These are phyloP conservation scores for Enteromius thamalakanensis DNA, from an alignment of 2,797 vertebrate genomes.

Conservation along the genomic window DNA sequence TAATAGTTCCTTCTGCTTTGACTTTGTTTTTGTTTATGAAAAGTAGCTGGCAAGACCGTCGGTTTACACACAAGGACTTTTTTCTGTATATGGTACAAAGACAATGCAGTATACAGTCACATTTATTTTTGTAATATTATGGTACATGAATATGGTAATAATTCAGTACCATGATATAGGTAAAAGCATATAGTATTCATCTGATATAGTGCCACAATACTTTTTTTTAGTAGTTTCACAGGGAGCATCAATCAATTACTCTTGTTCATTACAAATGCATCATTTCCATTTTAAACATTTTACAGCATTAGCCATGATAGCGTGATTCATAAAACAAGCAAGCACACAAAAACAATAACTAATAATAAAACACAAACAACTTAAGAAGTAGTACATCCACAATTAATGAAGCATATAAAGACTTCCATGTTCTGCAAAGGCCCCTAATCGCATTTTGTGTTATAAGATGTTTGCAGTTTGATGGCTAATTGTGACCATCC, in stretches of 20 bases:
- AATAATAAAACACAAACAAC: constrained; percentile 40
- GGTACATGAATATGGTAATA: too few species aligned
- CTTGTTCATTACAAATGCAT: neutral
- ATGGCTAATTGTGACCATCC: constrained; percentile 58
- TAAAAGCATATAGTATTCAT: neutral
- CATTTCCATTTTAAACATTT: neutral
- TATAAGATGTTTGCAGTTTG: constrained; percentile 59
- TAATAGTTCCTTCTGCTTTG: too few species aligned
- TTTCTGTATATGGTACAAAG: neutral
- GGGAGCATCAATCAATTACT: neutral
- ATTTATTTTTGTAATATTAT: neutral
- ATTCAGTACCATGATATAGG: neutral
- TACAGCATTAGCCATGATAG: neutral
- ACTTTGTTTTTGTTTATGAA: too few species aligned
- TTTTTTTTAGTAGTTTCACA: neutral
- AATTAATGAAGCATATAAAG: constrained; percentile 59
- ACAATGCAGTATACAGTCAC: neutral
- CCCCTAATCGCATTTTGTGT: constrained; percentile 50
- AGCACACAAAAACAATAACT: constrained; percentile 19
- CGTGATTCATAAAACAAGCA: constrained; percentile 19
- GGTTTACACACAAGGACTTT: too few species aligned
- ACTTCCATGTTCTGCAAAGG: constrained; percentile 43
- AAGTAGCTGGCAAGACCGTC: too few species aligned
- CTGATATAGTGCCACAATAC: neutral
- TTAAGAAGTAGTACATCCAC: constrained; percentile 12